A percentile compares a stretch with the other conserved stretches of the same genome.
Evolutionary conservation across 2,888 invertebrate species (phyloP).

Genomic region (Oeneis ivallda): DNA sequence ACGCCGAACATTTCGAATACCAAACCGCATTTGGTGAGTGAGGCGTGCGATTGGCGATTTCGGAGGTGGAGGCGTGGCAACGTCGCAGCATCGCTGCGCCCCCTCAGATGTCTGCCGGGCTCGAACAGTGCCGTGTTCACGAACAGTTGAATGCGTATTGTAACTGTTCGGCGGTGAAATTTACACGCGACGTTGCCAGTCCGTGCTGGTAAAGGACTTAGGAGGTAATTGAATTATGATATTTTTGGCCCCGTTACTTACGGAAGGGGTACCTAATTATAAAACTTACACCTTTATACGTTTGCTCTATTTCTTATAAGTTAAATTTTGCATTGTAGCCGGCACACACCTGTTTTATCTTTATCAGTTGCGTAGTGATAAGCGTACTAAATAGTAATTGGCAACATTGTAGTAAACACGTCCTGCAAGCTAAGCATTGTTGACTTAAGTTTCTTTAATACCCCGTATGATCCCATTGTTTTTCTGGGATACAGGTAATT

Average conservation of each 20-base stretch:
- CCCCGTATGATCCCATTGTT: no score
- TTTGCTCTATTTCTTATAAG: conserved; percentile 19
- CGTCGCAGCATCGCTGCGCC: conserved; percentile 56
- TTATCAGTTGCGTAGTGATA: conserved; percentile 3
- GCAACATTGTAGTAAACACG: conserved; percentile 3
- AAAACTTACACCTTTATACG: conserved; percentile 31
- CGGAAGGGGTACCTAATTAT: conserved; percentile 29
- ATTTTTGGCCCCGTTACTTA: conserved; percentile 39
- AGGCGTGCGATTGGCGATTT: conserved; percentile 56
- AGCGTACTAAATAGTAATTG: conserved; percentile 1
- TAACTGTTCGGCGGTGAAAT: conserved; percentile 67
- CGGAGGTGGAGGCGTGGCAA: conserved; percentile 64
- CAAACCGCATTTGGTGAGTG: conserved; percentile 48
- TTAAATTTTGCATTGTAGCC: not conserved
- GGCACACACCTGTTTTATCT: not conserved
- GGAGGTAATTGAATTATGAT: conserved; percentile 65
- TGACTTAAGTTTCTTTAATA: no score
- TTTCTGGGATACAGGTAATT: no score
- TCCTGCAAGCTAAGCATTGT: no score
- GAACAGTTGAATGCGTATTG: conserved; percentile 78
- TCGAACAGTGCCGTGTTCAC: conserved; percentile 69
- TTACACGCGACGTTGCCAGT: conserved; percentile 68
- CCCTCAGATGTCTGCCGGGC: conserved; percentile 65
- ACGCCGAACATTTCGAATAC: conserved; percentile 42
- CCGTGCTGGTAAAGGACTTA: conserved; percentile 55